Base-by-base conservation (phyloP, 2,888 invertebrate genomes). In the Acrocyrtus sp. region DNA sequence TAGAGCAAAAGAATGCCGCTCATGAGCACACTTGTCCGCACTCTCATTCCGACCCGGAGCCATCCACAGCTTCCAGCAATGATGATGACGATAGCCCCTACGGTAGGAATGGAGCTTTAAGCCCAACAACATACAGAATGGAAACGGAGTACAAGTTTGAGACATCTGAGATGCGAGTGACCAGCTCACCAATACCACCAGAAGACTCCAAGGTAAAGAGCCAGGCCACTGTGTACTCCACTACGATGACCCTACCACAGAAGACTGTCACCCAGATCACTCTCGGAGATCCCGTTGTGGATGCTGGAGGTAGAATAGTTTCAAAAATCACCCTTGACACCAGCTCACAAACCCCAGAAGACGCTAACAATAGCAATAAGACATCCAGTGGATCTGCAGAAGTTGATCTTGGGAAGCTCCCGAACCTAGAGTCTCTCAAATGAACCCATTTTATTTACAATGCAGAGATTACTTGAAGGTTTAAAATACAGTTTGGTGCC, bases 131-230 rank as follows among this genome's bases (percentile, higher is more conserved):
- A 26, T 78, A 78, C 77, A 72, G 78, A 57, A 80, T 76, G 76
- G 78, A 78, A 48, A 80, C 78, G 3, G 75, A 77, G 24, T 65
- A 75, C 74, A 73, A 73, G 17, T 70, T 72, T 70, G 72, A 80
- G 63, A 66, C 79, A 54, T 69, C 80, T 1, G 78, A 80, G 21
- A 67, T 78, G 61, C 67, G 66, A 58, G 78, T 80, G 15, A 76
- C 78, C 27, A 82, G 82, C 19, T 82, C 83, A 4, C 82, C 82
- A 58, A 82, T 83, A 67, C 78, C 83, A 8, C 82, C 83, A 57
- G 81, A 84, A 2, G 83, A 85, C 15, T 83, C 83, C 3, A 83
- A 83, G 58, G 83, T 70, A 17, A 70, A 65, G 39, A 60, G 66
- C 6, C 66, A 61, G 47, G 69, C 75, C 19, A 78, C 67, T 43